These are phyloP conservation scores for Aethina tumida DNA, from an alignment of 1,140 invertebrate genomes.

Conservation along the genomic window DNA sequence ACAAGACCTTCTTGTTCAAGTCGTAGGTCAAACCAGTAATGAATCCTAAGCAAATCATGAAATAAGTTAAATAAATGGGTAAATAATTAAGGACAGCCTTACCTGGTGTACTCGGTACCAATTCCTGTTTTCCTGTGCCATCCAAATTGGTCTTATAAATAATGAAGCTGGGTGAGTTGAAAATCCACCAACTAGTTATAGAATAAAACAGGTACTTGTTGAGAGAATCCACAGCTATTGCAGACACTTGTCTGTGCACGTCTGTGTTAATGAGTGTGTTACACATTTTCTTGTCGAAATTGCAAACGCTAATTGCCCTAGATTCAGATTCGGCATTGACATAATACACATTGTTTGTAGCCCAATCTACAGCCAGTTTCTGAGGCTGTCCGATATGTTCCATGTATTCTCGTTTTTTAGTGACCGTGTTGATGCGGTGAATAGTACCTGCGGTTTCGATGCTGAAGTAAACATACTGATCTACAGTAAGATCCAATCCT, in stretches of 20 bases:
- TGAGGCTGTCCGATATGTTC: slow-evolving; percentile 40
- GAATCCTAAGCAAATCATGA: slow-evolving; percentile 34
- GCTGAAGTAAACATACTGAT: slow-evolving; percentile 35
- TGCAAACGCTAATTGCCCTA: slow-evolving; percentile 44
- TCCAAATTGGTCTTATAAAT: slow-evolving; percentile 55
- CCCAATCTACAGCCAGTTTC: slow-evolving; percentile 67
- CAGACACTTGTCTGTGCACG: slow-evolving; percentile 42
- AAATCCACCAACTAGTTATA: slow-evolving; percentile 32
- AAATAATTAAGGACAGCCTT: slow-evolving; percentile 11
- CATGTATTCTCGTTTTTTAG: slow-evolving; percentile 22
- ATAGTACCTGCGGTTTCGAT: slow-evolving; percentile 34
- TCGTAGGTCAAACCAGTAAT: slow-evolving; percentile 59
- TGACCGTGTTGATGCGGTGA: slow-evolving; percentile 17
- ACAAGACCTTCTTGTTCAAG: slow-evolving; percentile 51
- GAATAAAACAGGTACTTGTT: slow-evolving; percentile 48
- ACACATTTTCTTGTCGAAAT: slow-evolving; percentile 43
- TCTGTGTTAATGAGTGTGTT: slow-evolving; percentile 53
- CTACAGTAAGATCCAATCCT: slow-evolving; percentile 42
- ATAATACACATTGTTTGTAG: slow-evolving; percentile 67
- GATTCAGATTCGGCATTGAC: slow-evolving; percentile 44
- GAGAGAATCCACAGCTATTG: slow-evolving; percentile 42
- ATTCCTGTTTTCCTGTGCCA: slow-evolving; percentile 42
- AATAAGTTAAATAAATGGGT: slow-evolving; percentile 10
- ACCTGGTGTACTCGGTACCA: slow-evolving; percentile 29
- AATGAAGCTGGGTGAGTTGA: slow-evolving; percentile 35